Evolutionary conservation across 2,113 vertebrate species (phyloP).

Genomic region (Coracopsis vasa): DNA sequence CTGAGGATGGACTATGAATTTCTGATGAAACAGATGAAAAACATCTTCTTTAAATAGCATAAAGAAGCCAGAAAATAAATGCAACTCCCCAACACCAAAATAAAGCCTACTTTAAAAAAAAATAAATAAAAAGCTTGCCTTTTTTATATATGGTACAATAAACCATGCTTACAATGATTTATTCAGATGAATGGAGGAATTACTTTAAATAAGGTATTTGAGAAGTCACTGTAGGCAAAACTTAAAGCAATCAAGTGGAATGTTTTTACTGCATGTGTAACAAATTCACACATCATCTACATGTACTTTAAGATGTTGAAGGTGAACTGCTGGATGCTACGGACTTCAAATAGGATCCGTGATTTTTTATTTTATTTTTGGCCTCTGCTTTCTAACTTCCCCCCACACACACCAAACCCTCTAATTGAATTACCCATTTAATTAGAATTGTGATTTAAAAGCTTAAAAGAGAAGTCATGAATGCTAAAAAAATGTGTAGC

Average conservation of each 20-base stretch:
- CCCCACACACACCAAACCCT: rapidly evolving
- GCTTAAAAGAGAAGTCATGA: not conserved
- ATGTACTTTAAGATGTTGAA: not conserved
- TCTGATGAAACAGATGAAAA: slow-evolving; percentile 54
- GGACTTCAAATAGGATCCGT: not conserved
- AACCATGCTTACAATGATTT: not conserved
- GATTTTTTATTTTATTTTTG: not conserved
- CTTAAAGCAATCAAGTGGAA: not conserved
- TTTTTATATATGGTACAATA: not conserved
- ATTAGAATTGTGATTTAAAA: not conserved
- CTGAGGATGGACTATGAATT: slow-evolving; percentile 43
- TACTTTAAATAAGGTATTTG: not conserved
- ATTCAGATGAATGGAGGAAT: not conserved
- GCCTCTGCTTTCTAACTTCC: not conserved
- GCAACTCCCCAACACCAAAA: not conserved
- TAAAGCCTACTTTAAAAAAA: not conserved
- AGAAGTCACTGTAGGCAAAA: not conserved
- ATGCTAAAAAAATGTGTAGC: not conserved
- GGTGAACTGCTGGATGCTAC: not conserved
- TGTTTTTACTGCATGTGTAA: not conserved
- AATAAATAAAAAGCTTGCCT: too few relatives aligned
- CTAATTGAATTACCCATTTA: not conserved
- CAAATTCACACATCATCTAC: not conserved
- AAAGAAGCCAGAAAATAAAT: not conserved
- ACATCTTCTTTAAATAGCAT: slow-evolving; percentile 12